These are phyloP conservation scores for Mellilla xanthometata DNA, from an alignment of 2,888 invertebrate species.

Conservation along the genomic window DNA sequence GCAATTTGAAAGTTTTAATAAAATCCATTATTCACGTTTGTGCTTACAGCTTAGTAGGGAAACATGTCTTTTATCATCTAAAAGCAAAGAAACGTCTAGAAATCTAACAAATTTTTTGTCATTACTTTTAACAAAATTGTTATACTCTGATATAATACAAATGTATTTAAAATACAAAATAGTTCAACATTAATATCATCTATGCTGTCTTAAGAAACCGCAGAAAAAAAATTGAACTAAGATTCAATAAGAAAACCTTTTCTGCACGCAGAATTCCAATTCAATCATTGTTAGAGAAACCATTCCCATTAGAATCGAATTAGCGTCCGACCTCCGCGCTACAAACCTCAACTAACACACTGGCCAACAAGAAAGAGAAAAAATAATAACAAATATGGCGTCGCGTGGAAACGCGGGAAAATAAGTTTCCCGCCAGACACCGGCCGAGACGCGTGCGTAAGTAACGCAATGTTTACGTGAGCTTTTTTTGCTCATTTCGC, in stretches of 20 bases:
- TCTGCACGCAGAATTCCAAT: conserved; percentile 5
- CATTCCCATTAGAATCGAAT: conserved; percentile 63
- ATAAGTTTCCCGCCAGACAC: conserved; percentile 74
- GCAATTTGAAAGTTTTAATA: no score
- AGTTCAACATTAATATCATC: no score
- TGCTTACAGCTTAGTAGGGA: conserved; percentile 3
- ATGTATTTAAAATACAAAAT: no score
- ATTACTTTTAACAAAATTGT: no score
- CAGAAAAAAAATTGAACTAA: no score
- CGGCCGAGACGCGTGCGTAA: conserved; percentile 75
- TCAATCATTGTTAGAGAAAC: conserved; percentile 26
- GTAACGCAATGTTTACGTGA: conserved; percentile 65
- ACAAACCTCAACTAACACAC: conserved; percentile 9
- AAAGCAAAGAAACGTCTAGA: background rate
- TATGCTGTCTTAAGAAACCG: no score
- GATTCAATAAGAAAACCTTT: no score
- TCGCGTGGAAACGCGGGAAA: conserved; percentile 73
- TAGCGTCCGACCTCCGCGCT: conserved; percentile 34
- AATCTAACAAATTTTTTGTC: no score
- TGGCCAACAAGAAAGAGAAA: conserved; percentile 15
- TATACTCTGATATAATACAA: no score
- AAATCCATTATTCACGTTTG: no score
- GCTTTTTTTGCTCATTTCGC: conserved; percentile 44
- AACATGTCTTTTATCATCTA: background rate
- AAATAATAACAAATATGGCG: conserved; percentile 52